phyloP scores from a whole-genome alignment of 2,888 invertebrate species.

The Nephrotoma guestfalica region DNA sequence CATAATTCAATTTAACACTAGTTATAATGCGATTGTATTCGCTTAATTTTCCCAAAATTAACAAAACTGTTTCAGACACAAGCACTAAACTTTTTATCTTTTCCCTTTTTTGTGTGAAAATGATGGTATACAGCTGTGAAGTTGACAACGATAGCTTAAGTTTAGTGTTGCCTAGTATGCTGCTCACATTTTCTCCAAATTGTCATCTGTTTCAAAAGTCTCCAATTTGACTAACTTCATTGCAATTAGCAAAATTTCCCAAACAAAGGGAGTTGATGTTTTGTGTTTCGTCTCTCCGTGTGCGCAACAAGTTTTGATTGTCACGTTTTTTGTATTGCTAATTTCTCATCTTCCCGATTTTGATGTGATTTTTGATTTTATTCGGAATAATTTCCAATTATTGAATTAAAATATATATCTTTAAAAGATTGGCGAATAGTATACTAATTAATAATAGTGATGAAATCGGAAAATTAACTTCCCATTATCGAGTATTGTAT shows the following conservation, averaged over 20 bases:
- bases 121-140: background rate
- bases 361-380: background rate
- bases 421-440: background rate
- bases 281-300: background rate
- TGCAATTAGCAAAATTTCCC: constrained; percentile 16
- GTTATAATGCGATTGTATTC: background rate
- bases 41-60: background rate
- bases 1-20: constrained; percentile 30
- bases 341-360: background rate
- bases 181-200: background rate
- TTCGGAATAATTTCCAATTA: background rate
- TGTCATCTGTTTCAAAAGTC: background rate
- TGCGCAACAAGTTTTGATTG: background rate
- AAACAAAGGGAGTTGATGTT: constrained; percentile 16
- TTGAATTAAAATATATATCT: background rate
- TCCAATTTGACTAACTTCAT: constrained; percentile 10
- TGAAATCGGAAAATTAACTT: background rate
- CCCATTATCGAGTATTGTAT: background rate
- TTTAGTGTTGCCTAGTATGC: background rate
- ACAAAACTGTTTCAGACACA: background rate
- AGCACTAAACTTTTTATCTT: background rate
- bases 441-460: background rate
- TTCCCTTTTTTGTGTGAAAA: background rate
- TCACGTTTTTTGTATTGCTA: background rate
- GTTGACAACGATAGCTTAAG: background rate